Base-by-base conservation (phyloP, 1,140 invertebrate species). In the Ephestia elutella region DNA sequence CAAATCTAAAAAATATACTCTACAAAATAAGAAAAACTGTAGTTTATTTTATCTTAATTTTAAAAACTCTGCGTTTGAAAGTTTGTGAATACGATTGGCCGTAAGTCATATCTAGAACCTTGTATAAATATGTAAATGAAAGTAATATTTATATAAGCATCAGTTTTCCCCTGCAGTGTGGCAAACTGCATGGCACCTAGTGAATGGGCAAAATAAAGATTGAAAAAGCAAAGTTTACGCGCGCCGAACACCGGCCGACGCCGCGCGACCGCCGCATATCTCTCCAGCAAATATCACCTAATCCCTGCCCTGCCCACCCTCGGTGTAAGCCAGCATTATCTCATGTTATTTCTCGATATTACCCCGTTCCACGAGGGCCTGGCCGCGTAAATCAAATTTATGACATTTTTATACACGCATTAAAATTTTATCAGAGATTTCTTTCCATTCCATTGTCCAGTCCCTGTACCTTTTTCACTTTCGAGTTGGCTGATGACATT, bases 391-490 rank as follows among this genome's bases (percentile, higher is more conserved):
- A 87, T 87, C 85, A 87, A 87, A 86, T 85, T 87, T 87, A 87
- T 86, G 65, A 78, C 78, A 79, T 78, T 87, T 87, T 86, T 87
- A 87, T 87, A 82, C 81, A 78, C 70, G 78, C 82, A 87, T 87
- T 87, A 87, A 87, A 85, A 82, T 85, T 85, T 87, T 87, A 87
- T 87, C 85, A 79, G 74, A 82, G 75, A 83, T 86, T 83, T 86
- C 75, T 80, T 78, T 84, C 74, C 81, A 63, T 78, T 61, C 73
- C 71, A 77, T 79, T 82, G 84, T 87, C 84, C 82, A 78, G 66
- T 70, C 67, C 59, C 75, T 75, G 72, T 76, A 35, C 70, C 75
- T 70, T 71, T 73, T 70, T 72, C 71, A 68, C 59, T 70, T 66
- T 72, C 56, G 59, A 75, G 72, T 70, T 50, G n/a, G n/a, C n/a